These are phyloP conservation scores for Syndactyla subalaris DNA, from an alignment of 2,797 vertebrate species.

Conservation along the genomic window DNA sequence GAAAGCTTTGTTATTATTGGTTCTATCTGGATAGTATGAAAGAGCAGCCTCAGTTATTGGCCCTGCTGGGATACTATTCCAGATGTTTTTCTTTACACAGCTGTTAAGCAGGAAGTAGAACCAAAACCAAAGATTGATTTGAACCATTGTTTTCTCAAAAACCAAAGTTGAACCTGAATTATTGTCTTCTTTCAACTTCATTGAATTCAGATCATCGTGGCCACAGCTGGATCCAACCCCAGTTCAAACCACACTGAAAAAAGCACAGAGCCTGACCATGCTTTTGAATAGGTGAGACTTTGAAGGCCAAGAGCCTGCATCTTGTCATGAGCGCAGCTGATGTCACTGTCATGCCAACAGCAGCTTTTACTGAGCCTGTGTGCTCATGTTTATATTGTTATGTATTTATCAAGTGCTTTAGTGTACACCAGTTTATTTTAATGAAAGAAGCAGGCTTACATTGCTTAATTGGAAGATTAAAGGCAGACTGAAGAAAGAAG, in stretches of 20 bases:
- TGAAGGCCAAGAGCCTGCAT: background rate
- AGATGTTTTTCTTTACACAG: conserved; percentile 60
- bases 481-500: background rate
- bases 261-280: background rate
- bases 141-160: conserved; percentile 61
- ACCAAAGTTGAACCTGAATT: conserved; percentile 47
- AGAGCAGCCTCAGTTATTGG: conserved; percentile 25
- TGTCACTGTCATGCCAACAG: background rate
- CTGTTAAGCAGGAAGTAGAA: conserved; percentile 56
- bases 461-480: background rate
- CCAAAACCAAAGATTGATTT: conserved; percentile 54
- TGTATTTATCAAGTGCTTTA: background rate
- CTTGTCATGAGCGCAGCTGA: background rate
- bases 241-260: background rate
- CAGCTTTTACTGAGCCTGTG: background rate
- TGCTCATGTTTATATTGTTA: background rate
- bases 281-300: background rate
- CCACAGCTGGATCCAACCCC: conserved; percentile 14
- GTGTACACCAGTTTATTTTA: background rate
- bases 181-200: conserved; percentile 18
- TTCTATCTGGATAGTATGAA: conserved; percentile 40
- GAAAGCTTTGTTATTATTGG: conserved; percentile 17
- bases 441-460: background rate
- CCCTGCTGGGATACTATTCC: conserved; percentile 28
- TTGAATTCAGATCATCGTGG: conserved; percentile 28